Percentiles rank a stretch among this genome's conserved stretches.
These are phyloP conservation scores for Cotesia chilonis DNA, from an alignment of 1,140 invertebrate genomes.

Conservation along the genomic window DNA sequence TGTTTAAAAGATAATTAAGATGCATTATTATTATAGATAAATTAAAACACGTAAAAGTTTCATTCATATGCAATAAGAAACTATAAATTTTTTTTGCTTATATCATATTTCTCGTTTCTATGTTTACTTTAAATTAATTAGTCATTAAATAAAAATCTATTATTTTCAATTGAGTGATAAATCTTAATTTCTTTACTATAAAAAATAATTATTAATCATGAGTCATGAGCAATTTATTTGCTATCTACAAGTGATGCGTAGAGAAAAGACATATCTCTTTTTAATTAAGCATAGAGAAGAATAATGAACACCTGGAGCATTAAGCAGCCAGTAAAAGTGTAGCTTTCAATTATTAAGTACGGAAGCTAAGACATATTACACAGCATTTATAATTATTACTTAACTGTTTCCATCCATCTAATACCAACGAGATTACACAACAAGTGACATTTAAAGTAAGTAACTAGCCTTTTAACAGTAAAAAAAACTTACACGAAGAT, in stretches of 20 bases:
- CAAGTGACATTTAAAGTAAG: too few relatives aligned
- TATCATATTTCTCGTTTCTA: too few relatives aligned
- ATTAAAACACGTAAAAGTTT: too few relatives aligned
- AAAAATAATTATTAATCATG: too few relatives aligned
- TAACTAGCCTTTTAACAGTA: background rate
- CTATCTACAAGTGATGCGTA: background rate
- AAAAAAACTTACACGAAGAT: slow-evolving; percentile 51
- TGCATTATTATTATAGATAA: too few relatives aligned
- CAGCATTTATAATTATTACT: background rate
- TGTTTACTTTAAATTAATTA: too few relatives aligned
- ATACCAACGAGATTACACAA: background rate
- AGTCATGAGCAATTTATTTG: too few relatives aligned
- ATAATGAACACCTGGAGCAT: background rate
- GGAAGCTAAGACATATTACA: background rate
- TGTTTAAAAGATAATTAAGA: too few relatives aligned
- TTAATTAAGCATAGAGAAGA: background rate
- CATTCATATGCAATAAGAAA: too few relatives aligned
- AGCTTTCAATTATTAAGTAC: background rate
- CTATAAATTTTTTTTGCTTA: too few relatives aligned
- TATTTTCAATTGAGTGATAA: background rate
- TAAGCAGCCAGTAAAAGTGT: background rate
- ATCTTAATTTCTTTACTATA: background rate
- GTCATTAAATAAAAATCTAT: background rate
- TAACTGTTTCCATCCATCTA: background rate
- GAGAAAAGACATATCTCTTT: background rate